Percentiles rank a stretch among this genome's conserved stretches.
Evolutionary conservation across 2,113 vertebrate species (phyloP).

Genomic region (Eulemur rufifrons): DNA sequence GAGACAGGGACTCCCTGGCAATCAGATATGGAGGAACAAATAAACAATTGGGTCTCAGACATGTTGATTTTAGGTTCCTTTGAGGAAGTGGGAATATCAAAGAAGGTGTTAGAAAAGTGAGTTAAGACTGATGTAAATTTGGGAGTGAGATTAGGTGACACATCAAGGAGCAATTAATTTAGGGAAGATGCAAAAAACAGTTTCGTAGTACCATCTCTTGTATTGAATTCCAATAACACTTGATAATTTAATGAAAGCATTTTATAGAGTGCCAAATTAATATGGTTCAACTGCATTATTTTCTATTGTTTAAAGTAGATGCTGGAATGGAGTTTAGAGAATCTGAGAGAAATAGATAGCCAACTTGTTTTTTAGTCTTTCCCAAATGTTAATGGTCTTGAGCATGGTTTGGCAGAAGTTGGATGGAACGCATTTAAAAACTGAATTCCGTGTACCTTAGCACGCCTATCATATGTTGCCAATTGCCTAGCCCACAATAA

Average conservation of each 20-base stretch:
- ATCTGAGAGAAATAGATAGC: background rate
- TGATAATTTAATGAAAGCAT: conserved; percentile 44
- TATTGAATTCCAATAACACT: conserved; percentile 19
- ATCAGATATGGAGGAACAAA: background rate
- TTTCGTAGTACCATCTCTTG: background rate
- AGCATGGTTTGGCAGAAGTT: conserved; percentile 28
- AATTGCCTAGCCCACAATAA: background rate
- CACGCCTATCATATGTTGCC: background rate
- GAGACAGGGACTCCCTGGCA: background rate
- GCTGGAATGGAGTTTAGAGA: background rate
- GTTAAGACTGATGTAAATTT: background rate
- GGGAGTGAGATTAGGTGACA: background rate
- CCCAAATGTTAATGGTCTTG: background rate
- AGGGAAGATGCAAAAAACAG: background rate
- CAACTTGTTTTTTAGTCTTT: background rate
- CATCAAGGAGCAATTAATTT: background rate
- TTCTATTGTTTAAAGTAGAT: background rate
- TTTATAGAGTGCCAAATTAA: conserved; percentile 21
- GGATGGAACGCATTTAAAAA: background rate
- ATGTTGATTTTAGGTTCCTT: background rate
- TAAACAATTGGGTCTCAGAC: background rate
- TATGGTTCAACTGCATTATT: background rate
- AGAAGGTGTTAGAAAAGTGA: background rate
- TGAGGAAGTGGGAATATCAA: background rate
- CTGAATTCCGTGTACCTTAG: background rate